These are phyloP conservation scores for Cheilosia soror DNA, from an alignment of 2,888 invertebrate genomes.

Conservation along the genomic window DNA sequence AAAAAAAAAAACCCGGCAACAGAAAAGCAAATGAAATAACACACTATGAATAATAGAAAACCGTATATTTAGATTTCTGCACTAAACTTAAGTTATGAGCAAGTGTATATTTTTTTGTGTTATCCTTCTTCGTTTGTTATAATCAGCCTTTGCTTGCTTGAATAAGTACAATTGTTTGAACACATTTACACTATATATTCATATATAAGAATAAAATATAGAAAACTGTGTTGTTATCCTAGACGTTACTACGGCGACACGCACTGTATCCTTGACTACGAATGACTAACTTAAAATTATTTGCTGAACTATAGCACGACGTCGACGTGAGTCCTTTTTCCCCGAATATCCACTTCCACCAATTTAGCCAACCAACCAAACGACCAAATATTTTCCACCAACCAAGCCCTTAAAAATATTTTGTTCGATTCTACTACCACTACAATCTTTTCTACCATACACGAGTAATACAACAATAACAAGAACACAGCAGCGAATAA, in stretches of 20 bases:
- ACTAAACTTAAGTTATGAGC: slow-evolving; percentile 72
- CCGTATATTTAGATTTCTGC: slow-evolving; percentile 73
- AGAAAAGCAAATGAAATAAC: slow-evolving; percentile 60
- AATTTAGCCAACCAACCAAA: slow-evolving; percentile 67
- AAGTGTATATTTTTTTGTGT: slow-evolving; percentile 39
- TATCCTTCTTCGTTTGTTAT: slow-evolving; percentile 36
- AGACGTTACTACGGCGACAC: slow-evolving; percentile 77
- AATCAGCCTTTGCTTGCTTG: slow-evolving; percentile 61
- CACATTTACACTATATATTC: slow-evolving; percentile 33
- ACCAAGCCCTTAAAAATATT: slow-evolving; percentile 73
- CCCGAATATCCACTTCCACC: slow-evolving; percentile 74
- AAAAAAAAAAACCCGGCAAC: slow-evolving; percentile 42
- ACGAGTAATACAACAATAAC: slow-evolving; percentile 35
- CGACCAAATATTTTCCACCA: slow-evolving; percentile 73
- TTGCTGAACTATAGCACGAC: slow-evolving; percentile 79
- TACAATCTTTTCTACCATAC: slow-evolving; percentile 61
- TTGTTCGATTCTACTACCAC: slow-evolving; percentile 69
- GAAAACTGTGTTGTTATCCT: slow-evolving; percentile 68
- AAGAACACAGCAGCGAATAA: slow-evolving; percentile 15
- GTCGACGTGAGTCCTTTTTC: slow-evolving; percentile 70
- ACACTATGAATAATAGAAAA: slow-evolving; percentile 74
- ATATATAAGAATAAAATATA: slow-evolving; percentile 8
- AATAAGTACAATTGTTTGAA: slow-evolving; percentile 56
- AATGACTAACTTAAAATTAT: slow-evolving; percentile 84
- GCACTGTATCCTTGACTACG: slow-evolving; percentile 84